These are phyloP conservation scores for Petaurus breviceps DNA, from an alignment of 2,113 vertebrate genomes.

Conservation along the genomic window DNA sequence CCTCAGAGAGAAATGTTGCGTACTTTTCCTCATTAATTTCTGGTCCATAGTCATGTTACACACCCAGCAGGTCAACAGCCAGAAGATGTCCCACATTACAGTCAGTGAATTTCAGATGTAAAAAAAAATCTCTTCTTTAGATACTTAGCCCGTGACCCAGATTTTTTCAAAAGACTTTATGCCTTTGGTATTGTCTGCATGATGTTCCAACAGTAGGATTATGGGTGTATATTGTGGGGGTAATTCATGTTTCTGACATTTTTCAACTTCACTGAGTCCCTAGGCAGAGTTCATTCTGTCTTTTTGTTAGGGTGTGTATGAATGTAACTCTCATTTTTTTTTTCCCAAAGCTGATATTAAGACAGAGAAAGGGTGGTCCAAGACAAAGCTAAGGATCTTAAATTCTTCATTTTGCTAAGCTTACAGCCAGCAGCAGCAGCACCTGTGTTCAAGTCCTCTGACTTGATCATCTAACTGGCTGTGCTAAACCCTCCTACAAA, in stretches of 20 bases:
- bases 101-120: constrained; percentile 28
- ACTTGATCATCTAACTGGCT: constrained; percentile 22
- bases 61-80: constrained; percentile 29
- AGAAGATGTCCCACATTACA: not conserved
- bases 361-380: constrained; percentile 45
- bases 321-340: constrained; percentile 2
- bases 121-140: not conserved
- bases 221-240: not conserved
- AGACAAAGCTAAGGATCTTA: not conserved
- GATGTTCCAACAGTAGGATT: not conserved
- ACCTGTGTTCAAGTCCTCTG: constrained; percentile 33
- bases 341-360: constrained; percentile 47
- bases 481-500: constrained; percentile 31
- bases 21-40: constrained; percentile 5
- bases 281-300: not conserved
- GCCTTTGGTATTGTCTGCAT: constrained; percentile 6
- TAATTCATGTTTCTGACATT: not conserved
- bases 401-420: constrained; percentile 3
- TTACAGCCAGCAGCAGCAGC: not conserved
- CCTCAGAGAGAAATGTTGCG: not conserved
- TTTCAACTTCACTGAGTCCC: constrained; percentile 34
- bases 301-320: constrained; percentile 48
- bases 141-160: not conserved
- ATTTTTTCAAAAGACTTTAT: not conserved
- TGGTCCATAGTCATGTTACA: not conserved